Conservation (phyloP, 1,140 invertebrate species). For the Belonocnema kinseyi region DNA sequence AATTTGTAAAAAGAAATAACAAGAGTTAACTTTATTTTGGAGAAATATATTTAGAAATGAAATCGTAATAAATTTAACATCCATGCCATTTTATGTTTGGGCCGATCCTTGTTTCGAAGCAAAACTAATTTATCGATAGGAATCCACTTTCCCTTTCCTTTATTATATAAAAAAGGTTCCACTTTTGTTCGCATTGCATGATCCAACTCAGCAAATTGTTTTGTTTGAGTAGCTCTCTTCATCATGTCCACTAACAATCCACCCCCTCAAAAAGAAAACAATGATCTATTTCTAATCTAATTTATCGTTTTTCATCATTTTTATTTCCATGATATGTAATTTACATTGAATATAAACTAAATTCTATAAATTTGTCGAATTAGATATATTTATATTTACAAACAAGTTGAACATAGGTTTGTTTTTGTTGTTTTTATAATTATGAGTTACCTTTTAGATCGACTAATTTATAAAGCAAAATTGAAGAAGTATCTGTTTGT, state of each 20-base stretch:
- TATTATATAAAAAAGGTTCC: constrained; percentile 94
- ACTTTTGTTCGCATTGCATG: constrained; percentile 93
- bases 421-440: not conserved
- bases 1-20: constrained; percentile 2
- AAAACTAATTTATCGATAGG: constrained; percentile 92
- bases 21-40: constrained; percentile 16
- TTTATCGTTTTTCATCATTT: not conserved
- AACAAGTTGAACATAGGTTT: not conserved
- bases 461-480: constrained; percentile 89
- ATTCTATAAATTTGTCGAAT: not conserved
- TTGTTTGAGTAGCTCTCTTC: constrained; percentile 92
- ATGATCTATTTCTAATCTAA: not conserved
- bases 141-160: constrained; percentile 91
- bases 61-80: not conserved
- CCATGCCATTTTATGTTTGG: constrained; percentile 84
- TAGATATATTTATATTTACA: not conserved
- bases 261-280: constrained; percentile 79
- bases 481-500: constrained; percentile 88
- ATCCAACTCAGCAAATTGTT: constrained; percentile 92
- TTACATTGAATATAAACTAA: not conserved
- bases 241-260: constrained; percentile 95
- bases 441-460: constrained; percentile 85
- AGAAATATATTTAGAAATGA: not conserved
- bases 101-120: constrained; percentile 89
- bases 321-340: not conserved